These are phyloP conservation scores for Vombatus ursinus DNA, from an alignment of 2,113 vertebrate species.

Conservation along the genomic window DNA sequence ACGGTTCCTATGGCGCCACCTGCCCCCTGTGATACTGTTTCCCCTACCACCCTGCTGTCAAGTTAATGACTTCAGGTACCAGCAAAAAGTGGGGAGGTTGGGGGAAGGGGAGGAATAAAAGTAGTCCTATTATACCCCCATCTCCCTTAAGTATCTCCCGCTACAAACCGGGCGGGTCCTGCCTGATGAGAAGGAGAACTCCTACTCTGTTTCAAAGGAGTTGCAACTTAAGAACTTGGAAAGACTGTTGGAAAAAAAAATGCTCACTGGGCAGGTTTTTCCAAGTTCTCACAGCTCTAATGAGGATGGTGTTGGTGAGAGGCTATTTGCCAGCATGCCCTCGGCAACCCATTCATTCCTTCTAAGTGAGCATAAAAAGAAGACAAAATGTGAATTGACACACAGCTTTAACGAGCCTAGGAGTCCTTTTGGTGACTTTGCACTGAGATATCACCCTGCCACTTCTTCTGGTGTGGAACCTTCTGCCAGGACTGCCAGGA, in stretches of 20 bases:
- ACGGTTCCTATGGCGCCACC: neutral
- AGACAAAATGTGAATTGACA: constrained; percentile 75
- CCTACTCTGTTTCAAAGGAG: constrained; percentile 61
- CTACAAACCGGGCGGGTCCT: constrained; percentile 36
- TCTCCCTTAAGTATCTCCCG: constrained; percentile 13
- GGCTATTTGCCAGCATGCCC: constrained; percentile 70
- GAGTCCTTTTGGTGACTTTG: constrained; percentile 33
- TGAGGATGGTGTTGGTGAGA: constrained; percentile 73
- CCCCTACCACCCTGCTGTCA: neutral
- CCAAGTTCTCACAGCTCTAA: constrained; percentile 77
- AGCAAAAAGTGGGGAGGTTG: neutral
- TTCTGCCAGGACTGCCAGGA: neutral
- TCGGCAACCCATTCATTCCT: constrained; percentile 72
- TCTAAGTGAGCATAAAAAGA: constrained; percentile 71
- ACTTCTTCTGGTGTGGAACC: neutral
- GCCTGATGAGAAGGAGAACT: constrained; percentile 51
- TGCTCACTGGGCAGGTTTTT: constrained; percentile 68
- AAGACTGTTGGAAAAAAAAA: constrained; percentile 64
- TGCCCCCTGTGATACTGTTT: neutral
- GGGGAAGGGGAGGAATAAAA: neutral
- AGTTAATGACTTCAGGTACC: neutral
- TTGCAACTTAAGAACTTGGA: constrained; percentile 72
- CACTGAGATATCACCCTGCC: constrained; percentile 53
- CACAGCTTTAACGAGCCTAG: constrained; percentile 40
- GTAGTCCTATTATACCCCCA: too few species aligned